These are phyloP conservation scores for Sebastes melanostomus DNA, from an alignment of 2,797 vertebrate genomes.

Conservation along the genomic window DNA sequence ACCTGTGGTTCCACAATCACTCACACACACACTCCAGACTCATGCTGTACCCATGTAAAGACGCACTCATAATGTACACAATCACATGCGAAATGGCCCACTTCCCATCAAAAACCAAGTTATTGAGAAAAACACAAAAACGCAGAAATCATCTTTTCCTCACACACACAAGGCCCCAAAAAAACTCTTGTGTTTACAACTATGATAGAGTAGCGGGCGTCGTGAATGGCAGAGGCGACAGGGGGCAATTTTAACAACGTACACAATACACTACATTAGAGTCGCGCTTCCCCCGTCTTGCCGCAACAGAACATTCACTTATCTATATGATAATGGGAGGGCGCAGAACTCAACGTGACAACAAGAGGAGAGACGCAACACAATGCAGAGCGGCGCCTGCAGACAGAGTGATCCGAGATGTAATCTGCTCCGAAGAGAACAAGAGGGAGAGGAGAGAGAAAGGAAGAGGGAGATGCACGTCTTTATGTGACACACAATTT, in stretches of 20 bases:
- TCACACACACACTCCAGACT: background rate
- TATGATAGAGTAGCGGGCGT: conserved; percentile 16
- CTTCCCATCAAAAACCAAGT: conserved; percentile 9
- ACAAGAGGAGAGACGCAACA: conserved; percentile 53
- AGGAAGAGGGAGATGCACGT: conserved; percentile 40
- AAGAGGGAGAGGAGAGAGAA: conserved; percentile 46
- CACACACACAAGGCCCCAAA: background rate
- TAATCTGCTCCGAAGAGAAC: conserved; percentile 71
- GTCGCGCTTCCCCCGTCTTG: conserved; percentile 37
- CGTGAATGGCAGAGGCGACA: conserved; percentile 47
- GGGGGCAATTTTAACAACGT: conserved; percentile 63
- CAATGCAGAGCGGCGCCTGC: conserved; percentile 60
- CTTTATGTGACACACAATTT: conserved; percentile 60
- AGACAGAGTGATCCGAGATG: conserved; percentile 73
- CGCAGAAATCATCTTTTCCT: background rate
- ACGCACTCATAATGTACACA: background rate
- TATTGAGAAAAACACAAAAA: conserved; percentile 28
- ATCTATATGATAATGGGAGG: conserved; percentile 83
- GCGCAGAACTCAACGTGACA: conserved; percentile 62
- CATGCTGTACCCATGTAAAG: background rate
- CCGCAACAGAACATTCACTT: conserved; percentile 75
- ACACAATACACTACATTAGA: conserved; percentile 67
- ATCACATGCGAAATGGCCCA: background rate
- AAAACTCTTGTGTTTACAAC: conserved; percentile 39
- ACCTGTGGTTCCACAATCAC: background rate